A percentile compares a stretch with the other conserved stretches of the same genome.
Conservation (phyloP, 2,888 invertebrate species). For the Bombyx huttoni region DNA sequence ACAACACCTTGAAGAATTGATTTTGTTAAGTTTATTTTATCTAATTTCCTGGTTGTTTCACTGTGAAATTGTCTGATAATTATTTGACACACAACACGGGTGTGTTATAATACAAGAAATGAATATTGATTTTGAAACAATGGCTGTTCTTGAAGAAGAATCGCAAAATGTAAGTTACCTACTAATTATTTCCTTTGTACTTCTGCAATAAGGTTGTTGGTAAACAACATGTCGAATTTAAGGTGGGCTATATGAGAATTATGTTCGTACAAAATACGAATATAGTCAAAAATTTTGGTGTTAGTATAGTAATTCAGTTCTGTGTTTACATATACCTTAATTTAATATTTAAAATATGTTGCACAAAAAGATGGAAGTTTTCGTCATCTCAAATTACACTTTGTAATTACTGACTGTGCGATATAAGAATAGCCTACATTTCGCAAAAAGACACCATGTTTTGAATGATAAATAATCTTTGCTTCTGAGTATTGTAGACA, state of each 20-base stretch:
- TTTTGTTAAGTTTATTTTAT: conserved; percentile 52
- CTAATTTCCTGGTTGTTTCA: conserved; percentile 68
- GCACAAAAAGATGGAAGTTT: conserved; percentile 41
- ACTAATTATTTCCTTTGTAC: conserved; percentile 27
- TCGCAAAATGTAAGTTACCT: conserved; percentile 70
- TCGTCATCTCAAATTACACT: conserved; percentile 21
- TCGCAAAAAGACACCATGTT: no score
- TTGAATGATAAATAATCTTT: no score
- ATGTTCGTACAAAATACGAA: background rate
- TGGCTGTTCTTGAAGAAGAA: conserved; percentile 76
- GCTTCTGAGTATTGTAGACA: no score
- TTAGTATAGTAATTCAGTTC: background rate
- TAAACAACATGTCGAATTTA: conserved; percentile 12
- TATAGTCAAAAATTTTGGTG: background rate
- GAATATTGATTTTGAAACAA: conserved; percentile 75
- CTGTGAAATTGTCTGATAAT: conserved; percentile 29
- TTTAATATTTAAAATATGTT: conserved; percentile 26
- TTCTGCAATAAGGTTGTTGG: conserved; percentile 7
- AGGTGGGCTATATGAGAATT: background rate
- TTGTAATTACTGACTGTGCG: background rate
- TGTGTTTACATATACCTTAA: conserved; percentile 1
- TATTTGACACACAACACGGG: conserved; percentile 34
- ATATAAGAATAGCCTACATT: no score
- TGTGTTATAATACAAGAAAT: conserved; percentile 21
- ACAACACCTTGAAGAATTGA: conserved; percentile 71